Conservation (phyloP, 37 sponge, comb jelly and placozoan species). For the Agelas oroides region DNA sequence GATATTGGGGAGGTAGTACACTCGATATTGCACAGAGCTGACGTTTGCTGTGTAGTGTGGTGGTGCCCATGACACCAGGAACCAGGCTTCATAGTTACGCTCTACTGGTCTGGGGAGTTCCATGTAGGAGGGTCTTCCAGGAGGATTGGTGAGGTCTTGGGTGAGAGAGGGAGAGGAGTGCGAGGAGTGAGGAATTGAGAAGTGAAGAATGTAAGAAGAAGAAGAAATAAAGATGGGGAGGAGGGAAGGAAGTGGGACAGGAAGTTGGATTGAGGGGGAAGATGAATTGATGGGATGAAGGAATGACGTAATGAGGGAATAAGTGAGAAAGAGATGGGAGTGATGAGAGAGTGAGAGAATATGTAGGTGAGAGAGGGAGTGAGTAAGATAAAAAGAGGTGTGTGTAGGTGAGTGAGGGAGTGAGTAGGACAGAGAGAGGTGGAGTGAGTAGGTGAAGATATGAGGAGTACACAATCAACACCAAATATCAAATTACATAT, state of each 20-base stretch:
- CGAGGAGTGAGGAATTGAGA: not conserved
- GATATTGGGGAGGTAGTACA: no score
- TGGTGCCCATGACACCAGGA: no score
- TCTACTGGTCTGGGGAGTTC: conserved; percentile 1
- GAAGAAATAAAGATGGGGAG: not conserved
- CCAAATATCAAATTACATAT: not conserved
- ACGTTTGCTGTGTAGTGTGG: no score
- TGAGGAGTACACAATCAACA: not conserved
- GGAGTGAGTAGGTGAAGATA: no score
- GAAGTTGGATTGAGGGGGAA: not conserved
- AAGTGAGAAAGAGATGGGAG: not conserved
- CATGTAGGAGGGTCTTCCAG: conserved; percentile 47
- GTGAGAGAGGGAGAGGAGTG: conserved; percentile 11
- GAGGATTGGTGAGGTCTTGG: conserved; percentile 28
- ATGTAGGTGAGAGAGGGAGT: not conserved
- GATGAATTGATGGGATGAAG: no score
- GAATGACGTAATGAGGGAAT: not conserved
- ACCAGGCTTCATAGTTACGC: no score
- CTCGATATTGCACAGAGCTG: no score
- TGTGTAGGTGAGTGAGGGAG: not conserved
- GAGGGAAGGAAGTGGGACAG: not conserved
- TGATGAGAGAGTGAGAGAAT: not conserved
- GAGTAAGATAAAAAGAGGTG: no score
- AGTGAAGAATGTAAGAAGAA: not conserved
- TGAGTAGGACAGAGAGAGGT: not conserved